Conservation (phyloP, 2,113 vertebrate species). For the Osmerus eperlanus region DNA sequence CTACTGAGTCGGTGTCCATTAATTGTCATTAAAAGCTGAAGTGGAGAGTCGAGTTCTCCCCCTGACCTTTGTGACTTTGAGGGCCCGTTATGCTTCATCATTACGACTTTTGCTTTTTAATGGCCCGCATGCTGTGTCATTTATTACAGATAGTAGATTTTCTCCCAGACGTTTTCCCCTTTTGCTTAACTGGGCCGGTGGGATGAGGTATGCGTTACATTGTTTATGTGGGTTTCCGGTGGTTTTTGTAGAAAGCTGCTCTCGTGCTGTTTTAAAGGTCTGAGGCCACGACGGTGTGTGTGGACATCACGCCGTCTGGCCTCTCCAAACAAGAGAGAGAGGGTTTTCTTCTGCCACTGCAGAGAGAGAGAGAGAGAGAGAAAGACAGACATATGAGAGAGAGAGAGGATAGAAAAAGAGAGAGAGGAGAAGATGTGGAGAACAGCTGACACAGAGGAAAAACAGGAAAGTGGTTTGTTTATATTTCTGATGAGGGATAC, state of each 20-base stretch:
- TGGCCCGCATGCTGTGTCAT: constrained; percentile 7
- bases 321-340: constrained; percentile 29
- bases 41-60: constrained; percentile 13
- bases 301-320: constrained; percentile 32
- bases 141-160: constrained; percentile 33
- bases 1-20: constrained; percentile 29
- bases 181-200: constrained; percentile 5
- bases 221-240: constrained; percentile 51
- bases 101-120: constrained; percentile 2
- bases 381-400: background rate
- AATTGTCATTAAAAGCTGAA: constrained; percentile 45
- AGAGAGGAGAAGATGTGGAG: background rate
- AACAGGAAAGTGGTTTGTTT: background rate
- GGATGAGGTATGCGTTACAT: constrained; percentile 12
- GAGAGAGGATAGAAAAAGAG: background rate
- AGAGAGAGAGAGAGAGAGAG: background rate
- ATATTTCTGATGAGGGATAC: background rate
- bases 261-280: constrained; percentile 47
- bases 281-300: constrained; percentile 25
- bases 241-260: constrained; percentile 38
- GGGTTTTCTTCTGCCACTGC: constrained; percentile 22
- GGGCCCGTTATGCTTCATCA: constrained; percentile 16
- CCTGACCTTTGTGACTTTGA: constrained; percentile 5
- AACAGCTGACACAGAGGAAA: background rate
- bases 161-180: constrained; percentile 11